Conservation (phyloP, 1,140 invertebrate genomes). For the Zaprionus inermis region DNA sequence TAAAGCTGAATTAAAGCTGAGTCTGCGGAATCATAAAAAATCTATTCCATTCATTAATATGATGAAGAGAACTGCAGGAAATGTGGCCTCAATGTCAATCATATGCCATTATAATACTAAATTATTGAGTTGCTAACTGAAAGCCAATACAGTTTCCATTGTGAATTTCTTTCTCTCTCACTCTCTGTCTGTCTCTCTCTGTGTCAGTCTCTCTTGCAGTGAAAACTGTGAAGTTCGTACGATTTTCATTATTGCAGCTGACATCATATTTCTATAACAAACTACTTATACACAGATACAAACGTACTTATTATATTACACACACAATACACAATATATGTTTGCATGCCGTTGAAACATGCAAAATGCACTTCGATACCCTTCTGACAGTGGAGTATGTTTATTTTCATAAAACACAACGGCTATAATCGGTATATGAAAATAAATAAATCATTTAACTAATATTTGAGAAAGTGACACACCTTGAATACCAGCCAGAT, state of each 20-base stretch:
- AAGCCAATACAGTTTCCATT: conserved; percentile 30
- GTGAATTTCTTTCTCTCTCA: not conserved
- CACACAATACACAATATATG: not conserved
- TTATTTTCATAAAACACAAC: conserved; percentile 15
- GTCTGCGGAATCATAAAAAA: not conserved
- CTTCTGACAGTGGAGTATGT: conserved; percentile 45
- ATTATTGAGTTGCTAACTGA: conserved; percentile 54
- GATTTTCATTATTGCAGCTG: conserved; percentile 41
- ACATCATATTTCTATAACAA: conserved; percentile 32
- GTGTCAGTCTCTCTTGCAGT: not conserved
- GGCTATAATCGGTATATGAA: not conserved
- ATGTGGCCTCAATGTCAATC: conserved; percentile 69
- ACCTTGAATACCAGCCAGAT: too few relatives aligned
- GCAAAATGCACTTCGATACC: conserved; percentile 50
- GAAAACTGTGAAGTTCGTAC: conserved; percentile 26
- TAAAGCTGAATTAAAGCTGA: conserved; percentile 9
- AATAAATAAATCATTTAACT: too few relatives aligned
- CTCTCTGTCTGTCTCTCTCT: not conserved
- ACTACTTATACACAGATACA: conserved; percentile 2
- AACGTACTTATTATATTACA: conserved; percentile 7
- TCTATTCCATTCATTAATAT: conserved; percentile 5
- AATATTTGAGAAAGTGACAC: too few relatives aligned
- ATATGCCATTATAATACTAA: conserved; percentile 59
- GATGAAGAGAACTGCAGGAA: conserved; percentile 45
- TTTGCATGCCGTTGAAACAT: conserved; percentile 45